Evolutionary conservation across 2,888 invertebrate species (phyloP).

Genomic region (Melanchra persicariae): DNA sequence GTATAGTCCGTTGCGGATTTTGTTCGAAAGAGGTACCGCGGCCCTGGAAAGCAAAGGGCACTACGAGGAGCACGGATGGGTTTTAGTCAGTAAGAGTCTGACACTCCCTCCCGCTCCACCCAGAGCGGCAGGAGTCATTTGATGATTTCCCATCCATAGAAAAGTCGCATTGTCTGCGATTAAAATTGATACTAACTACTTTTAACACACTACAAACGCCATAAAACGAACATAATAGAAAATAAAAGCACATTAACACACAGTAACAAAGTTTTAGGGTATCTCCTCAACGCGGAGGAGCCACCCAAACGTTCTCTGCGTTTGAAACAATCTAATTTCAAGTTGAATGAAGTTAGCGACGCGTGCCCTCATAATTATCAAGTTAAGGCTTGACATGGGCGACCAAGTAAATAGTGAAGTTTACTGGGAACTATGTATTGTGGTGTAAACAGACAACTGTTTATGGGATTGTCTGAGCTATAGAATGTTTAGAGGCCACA

Average conservation of each 20-base stretch:
- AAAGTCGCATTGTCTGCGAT: too few relatives aligned
- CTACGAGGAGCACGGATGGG: too few relatives aligned
- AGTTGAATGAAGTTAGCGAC: conserved; percentile 64
- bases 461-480: background rate
- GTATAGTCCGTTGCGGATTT: too few relatives aligned
- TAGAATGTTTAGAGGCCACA: background rate
- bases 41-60: too few relatives aligned
- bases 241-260: conserved; percentile 12
- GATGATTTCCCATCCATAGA: too few relatives aligned
- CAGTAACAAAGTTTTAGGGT: conserved; percentile 23
- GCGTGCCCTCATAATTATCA: conserved; percentile 60
- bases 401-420: conserved; percentile 42
- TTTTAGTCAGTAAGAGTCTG: too few relatives aligned
- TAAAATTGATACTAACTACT: background rate
- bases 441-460: background rate
- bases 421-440: conserved; percentile 15
- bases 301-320: conserved; percentile 18
- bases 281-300: conserved; percentile 12
- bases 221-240: background rate
- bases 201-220: background rate
- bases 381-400: conserved; percentile 49
- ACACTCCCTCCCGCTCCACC: too few relatives aligned
- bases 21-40: too few relatives aligned
- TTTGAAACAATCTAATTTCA: conserved; percentile 66
- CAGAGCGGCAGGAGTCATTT: too few relatives aligned